phyloP scores from a whole-genome alignment of 2,888 invertebrate species.

The Erannis defoliaria region DNA sequence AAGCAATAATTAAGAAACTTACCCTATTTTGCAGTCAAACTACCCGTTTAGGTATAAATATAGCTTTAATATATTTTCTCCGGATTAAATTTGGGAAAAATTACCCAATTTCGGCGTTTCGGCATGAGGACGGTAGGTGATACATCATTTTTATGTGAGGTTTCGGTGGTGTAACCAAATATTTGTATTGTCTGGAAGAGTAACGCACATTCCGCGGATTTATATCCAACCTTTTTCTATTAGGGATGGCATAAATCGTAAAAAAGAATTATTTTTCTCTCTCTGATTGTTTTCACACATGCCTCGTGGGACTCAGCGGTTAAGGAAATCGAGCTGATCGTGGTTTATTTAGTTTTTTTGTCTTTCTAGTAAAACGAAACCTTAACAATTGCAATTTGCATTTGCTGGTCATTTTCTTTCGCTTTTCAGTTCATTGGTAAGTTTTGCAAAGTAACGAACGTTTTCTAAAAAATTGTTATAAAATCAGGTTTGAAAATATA shows the following conservation, averaged over 20 bases:
- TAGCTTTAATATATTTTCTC: conserved; percentile 24
- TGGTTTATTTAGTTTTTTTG: neutral
- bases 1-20: neutral
- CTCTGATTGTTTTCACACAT: conserved; percentile 28
- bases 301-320: conserved; percentile 5
- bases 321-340: neutral
- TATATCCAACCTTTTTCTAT: conserved; percentile 68
- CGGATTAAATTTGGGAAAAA: conserved; percentile 60
- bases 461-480: too few relatives aligned
- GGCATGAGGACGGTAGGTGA: conserved; percentile 47
- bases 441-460: neutral
- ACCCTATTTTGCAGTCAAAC: neutral
- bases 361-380: too few relatives aligned
- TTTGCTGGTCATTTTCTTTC: neutral
- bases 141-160: conserved; percentile 77
- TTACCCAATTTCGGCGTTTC: conserved; percentile 60
- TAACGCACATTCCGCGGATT: conserved; percentile 66
- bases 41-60: conserved; percentile 12
- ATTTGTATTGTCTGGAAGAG: conserved; percentile 76
- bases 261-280: conserved; percentile 40
- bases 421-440: neutral
- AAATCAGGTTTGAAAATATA: too few relatives aligned
- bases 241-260: conserved; percentile 53
- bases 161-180: conserved; percentile 68
- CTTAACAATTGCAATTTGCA: too few relatives aligned